Conservation (phyloP, 2,797 vertebrate species). For the Lycodopsis pacificus region DNA sequence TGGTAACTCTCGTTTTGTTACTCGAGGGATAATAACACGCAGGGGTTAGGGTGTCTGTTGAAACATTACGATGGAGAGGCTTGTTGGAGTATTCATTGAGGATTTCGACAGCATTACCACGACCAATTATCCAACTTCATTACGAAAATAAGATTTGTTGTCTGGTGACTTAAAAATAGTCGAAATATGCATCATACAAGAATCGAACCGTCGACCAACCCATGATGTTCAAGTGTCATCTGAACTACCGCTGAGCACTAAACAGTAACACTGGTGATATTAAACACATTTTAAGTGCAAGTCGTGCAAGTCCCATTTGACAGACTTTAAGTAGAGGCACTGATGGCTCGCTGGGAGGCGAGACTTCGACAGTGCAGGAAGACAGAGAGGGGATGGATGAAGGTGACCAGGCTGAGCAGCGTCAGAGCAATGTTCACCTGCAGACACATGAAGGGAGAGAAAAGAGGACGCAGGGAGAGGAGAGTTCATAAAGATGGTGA, state of each 20-base stretch:
- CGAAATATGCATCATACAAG: too few species aligned
- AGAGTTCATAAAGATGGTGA: neutral
- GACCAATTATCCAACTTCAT: too few species aligned
- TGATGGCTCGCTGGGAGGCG: constrained; percentile 45
- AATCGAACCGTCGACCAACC: constrained; percentile 8
- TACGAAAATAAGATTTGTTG: too few species aligned
- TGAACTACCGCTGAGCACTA: constrained; percentile 30
- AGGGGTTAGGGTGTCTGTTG: too few species aligned
- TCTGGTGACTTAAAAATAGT: too few species aligned
- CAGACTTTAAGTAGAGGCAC: constrained; percentile 32
- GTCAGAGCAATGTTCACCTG: constrained; percentile 89
- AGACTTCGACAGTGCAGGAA: constrained; percentile 79
- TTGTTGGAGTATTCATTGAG: too few species aligned
- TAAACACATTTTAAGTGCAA: neutral
- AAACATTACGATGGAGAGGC: too few species aligned
- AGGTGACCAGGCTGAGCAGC: constrained; percentile 84
- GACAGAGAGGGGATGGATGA: constrained; percentile 86
- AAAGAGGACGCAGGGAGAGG: neutral
- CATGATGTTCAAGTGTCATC: too few species aligned
- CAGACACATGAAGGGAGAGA: constrained; percentile 5
- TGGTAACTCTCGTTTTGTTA: too few species aligned
- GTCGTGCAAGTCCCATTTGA: neutral
- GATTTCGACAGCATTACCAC: too few species aligned
- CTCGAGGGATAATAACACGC: too few species aligned
- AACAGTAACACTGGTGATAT: constrained; percentile 26